Base-by-base conservation (phyloP, 2,113 vertebrate species). In the Percopsis transmontana region DNA sequence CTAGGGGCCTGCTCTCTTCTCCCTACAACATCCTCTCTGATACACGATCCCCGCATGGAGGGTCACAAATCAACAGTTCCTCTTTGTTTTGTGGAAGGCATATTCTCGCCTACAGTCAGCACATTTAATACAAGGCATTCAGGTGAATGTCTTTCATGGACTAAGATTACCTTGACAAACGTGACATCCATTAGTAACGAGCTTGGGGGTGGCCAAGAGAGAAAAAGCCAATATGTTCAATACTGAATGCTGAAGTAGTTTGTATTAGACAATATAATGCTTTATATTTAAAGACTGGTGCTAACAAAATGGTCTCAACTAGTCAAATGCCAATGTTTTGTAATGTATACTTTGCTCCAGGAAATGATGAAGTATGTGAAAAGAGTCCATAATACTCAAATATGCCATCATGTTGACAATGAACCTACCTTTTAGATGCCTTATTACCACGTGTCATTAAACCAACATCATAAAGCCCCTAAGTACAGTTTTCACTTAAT, bases 11-110 rank as follows among this genome's bases (percentile, higher is more conserved):
- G 44, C 68, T 66, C 41, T 65, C 64, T 72, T 83, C 66, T 27
- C 9, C 24, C 18, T 9, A 8, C 60, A 5, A 73, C 71, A 72
- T 69, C 77, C 66, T 58, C 68, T 56, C 47, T 80, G 79, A 85
- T 68, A 84, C 72, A 76, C 53, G 79, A 84, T 88, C 81, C 42
- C 72, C 48, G 61, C 81, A 60, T 80, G 39, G 13, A 75, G 76
- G 78, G 77, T 83, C 77, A 87, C 85, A 82, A 80, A 85, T 90
- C 84, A 86, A 58, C 42, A 58, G 24, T 53, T 66, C 52, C n/a
- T 63, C 42, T 62, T 59, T 69, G 47, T 66, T 70, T 73, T 12
- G 45, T 62, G 77, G 84, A 79, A 79, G 66, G 64, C n/a, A 12
- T 11, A 2, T 20, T 1, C 51, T 77, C 64, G 2, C 72, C 77